phyloP scores from a whole-genome alignment of 2,113 vertebrate species.

The Ibidorhyncha struthersii region DNA sequence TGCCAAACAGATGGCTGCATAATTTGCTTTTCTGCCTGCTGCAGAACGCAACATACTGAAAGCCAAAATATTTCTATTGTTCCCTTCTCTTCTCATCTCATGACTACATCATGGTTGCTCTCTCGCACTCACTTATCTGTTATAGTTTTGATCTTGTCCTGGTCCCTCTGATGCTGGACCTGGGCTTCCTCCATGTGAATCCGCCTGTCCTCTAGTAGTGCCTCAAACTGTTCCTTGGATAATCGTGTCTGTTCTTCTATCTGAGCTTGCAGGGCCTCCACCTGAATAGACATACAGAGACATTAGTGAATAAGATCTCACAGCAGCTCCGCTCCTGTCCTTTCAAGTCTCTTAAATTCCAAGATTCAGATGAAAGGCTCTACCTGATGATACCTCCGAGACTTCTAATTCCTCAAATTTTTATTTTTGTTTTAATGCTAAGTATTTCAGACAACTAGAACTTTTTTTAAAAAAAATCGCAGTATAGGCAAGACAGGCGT shows the following conservation, averaged over 20 bases:
- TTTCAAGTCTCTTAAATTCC: background rate
- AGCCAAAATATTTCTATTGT: background rate
- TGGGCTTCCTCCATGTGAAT: constrained; percentile 86
- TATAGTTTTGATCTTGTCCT: constrained; percentile 81
- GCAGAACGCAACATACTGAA: background rate
- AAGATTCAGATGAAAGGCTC: background rate
- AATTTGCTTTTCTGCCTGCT: background rate
- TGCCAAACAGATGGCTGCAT: background rate
- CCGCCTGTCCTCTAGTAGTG: constrained; percentile 86
- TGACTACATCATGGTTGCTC: background rate
- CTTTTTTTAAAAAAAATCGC: background rate
- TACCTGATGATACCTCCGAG: background rate
- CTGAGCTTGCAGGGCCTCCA: constrained; percentile 93
- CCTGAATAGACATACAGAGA: constrained; percentile 69
- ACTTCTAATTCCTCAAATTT: background rate
- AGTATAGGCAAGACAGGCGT: background rate
- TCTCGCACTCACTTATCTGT: constrained; percentile 82
- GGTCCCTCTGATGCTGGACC: constrained; percentile 83
- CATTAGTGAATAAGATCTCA: background rate
- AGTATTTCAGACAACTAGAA: background rate
- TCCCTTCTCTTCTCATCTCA: background rate
- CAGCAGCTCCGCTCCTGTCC: background rate
- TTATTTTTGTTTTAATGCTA: background rate
- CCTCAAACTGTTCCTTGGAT: constrained; percentile 88
- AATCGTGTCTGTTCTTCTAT: constrained; percentile 90